phyloP scores from a whole-genome alignment of 2,113 vertebrate genomes.

The Ellobius talpinus region DNA sequence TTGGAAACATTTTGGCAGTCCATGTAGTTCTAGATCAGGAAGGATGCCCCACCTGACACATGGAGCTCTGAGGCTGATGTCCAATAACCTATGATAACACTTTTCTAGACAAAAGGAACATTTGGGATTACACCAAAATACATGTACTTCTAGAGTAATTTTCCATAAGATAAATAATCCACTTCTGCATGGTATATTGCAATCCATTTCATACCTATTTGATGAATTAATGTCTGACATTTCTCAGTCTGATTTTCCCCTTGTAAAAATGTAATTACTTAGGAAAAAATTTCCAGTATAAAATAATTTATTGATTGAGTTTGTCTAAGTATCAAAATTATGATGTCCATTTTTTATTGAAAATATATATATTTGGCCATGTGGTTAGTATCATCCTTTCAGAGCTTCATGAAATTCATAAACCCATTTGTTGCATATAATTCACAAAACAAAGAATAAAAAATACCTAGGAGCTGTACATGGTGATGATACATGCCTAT shows the following conservation, averaged over 20 bases:
- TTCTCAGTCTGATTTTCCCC: conserved; percentile 17
- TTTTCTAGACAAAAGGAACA: conserved; percentile 4
- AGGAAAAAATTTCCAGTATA: background rate
- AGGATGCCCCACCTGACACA: background rate
- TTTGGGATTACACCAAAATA: background rate
- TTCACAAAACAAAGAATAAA: background rate
- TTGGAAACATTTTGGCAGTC: background rate
- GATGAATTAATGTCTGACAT: background rate
- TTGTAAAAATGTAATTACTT: background rate
- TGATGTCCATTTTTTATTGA: background rate
- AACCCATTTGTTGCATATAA: background rate
- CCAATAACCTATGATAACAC: background rate
- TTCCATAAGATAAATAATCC: background rate
- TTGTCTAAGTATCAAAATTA: background rate
- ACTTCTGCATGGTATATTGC: background rate
- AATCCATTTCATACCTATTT: background rate
- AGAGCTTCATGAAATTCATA: background rate
- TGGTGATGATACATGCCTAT: background rate
- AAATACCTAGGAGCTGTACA: background rate
- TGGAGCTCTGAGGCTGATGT: background rate
- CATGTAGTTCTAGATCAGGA: background rate
- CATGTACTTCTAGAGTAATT: background rate
- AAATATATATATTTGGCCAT: background rate
- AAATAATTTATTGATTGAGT: background rate
- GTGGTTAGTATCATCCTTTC: background rate